Conservation (phyloP, 2,113 vertebrate genomes). For the Ploceus nigricollis region DNA sequence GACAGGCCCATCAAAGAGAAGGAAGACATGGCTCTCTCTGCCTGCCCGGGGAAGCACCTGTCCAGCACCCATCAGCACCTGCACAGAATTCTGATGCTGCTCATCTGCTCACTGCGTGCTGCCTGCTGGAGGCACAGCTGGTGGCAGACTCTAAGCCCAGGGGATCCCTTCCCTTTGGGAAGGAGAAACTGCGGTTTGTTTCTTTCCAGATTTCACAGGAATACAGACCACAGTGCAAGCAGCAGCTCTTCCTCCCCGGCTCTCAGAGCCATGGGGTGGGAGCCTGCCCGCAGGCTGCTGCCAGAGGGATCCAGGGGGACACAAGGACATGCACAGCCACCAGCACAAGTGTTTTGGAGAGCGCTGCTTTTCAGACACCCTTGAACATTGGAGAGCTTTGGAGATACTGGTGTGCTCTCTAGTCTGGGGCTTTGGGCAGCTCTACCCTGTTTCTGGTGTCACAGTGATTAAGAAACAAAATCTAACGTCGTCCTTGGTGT, state of each 20-base stretch:
- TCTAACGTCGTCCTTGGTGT: constrained; percentile 24
- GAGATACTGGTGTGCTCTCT: neutral
- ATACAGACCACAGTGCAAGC: neutral
- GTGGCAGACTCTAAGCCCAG: neutral
- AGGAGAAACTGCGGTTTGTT: neutral
- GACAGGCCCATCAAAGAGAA: neutral
- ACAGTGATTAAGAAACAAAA: constrained; percentile 56
- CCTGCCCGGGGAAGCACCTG: neutral
- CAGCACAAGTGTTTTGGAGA: neutral
- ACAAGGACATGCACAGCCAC: neutral
- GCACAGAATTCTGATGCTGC: neutral
- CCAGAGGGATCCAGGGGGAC: neutral
- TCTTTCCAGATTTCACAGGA: neutral
- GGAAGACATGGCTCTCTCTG: fast-evolving
- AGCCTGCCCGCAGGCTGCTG: neutral
- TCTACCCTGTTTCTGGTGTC: constrained; percentile 1
- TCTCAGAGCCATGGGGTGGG: fast-evolving
- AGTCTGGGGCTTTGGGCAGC: neutral
- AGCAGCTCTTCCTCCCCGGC: neutral
- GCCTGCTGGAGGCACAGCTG: neutral
- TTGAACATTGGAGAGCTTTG: neutral
- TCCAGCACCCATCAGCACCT: neutral
- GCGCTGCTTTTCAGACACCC: neutral
- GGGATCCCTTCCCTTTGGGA: neutral
- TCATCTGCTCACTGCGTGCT: fast-evolving